phyloP scores from a whole-genome alignment of 2,888 invertebrate genomes.

The Hymenopus coronatus region DNA sequence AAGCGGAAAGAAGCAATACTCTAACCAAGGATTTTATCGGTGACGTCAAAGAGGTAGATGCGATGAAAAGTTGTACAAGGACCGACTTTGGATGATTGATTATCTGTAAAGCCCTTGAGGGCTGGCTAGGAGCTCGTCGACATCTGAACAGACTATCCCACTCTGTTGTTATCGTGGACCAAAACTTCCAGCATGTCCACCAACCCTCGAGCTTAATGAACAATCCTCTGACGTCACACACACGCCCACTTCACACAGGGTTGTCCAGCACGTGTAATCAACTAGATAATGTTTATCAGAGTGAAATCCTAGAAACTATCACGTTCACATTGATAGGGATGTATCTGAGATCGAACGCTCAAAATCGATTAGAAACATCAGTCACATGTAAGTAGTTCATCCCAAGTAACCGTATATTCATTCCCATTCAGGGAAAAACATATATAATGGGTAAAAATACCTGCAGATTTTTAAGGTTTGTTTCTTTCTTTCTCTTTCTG shows the following conservation, averaged over 20 bases:
- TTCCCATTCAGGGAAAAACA: too few relatives aligned
- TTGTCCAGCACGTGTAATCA: not conserved
- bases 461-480: too few relatives aligned
- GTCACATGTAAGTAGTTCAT: too few relatives aligned
- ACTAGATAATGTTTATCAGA: too few relatives aligned
- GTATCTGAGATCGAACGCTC: too few relatives aligned
- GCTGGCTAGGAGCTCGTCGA: not conserved
- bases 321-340: too few relatives aligned
- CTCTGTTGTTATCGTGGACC: not conserved
- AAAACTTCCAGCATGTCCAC: not conserved
- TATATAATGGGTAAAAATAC: too few relatives aligned
- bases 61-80: not conserved
- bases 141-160: not conserved
- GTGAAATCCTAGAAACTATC: too few relatives aligned
- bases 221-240: not conserved
- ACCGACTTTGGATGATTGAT: not conserved
- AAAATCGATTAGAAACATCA: too few relatives aligned
- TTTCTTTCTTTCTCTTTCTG: too few relatives aligned
- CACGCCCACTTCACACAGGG: not conserved
- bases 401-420: too few relatives aligned
- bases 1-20: too few relatives aligned
- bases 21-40: not conserved
- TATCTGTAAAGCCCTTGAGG: not conserved
- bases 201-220: not conserved
- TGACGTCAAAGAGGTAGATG: not conserved